Conservation (phyloP, 2,888 invertebrate species). For the Melieria picta region DNA sequence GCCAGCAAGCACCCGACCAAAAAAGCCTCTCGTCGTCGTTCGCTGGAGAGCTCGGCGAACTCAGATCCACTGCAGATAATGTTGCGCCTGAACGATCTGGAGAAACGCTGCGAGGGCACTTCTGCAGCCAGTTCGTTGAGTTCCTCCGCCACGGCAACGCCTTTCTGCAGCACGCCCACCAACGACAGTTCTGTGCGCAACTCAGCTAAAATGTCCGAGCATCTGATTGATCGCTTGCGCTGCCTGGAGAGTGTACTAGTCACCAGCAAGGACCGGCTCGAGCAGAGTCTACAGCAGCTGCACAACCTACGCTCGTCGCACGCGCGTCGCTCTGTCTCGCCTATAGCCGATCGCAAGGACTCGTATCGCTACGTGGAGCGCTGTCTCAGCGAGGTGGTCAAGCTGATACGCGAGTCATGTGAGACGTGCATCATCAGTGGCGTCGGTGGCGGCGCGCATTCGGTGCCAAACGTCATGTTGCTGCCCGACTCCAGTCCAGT, state of each 20-base stretch:
- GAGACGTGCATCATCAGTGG: constrained; percentile 70
- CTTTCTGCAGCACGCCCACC: constrained; percentile 43
- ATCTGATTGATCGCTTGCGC: constrained; percentile 71
- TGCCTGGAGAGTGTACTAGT: constrained; percentile 73
- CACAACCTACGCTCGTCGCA: constrained; percentile 72
- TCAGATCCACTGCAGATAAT: constrained; percentile 81
- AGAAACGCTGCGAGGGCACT: constrained; percentile 78
- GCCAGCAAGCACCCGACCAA: constrained; percentile 32
- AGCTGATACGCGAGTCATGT: constrained; percentile 71
- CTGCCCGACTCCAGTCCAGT: constrained; percentile 69
- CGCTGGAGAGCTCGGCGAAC: constrained; percentile 80
- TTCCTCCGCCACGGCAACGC: constrained; percentile 59
- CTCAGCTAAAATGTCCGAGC: constrained; percentile 68
- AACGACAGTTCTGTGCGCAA: constrained; percentile 40
- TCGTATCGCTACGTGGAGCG: constrained; percentile 74
- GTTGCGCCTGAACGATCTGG: constrained; percentile 79
- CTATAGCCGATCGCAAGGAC: constrained; percentile 74
- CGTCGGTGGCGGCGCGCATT: constrained; percentile 23
- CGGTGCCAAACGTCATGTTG: constrained; percentile 60
- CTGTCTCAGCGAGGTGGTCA: constrained; percentile 72
- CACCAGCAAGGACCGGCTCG: constrained; percentile 74
- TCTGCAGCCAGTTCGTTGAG: constrained; percentile 44
- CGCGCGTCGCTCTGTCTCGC: constrained; percentile 73
- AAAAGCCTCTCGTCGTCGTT: constrained; percentile 68
- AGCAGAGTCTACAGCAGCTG: constrained; percentile 75